Conservation (phyloP, 2,888 invertebrate genomes). For the Callyntrura sp. region DNA sequence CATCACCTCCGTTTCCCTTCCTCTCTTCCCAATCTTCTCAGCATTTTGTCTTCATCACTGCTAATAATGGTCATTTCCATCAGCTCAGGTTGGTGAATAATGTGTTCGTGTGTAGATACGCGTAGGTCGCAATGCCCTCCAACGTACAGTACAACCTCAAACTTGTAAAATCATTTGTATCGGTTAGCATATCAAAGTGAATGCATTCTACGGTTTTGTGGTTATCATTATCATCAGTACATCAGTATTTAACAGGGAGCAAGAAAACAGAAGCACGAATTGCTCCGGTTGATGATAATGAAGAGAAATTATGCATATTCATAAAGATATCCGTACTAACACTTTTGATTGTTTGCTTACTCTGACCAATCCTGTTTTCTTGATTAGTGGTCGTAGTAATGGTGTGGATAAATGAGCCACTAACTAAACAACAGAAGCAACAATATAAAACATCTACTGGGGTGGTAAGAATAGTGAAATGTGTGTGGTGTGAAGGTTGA, state of each 20-base stretch:
- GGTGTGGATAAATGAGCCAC: conserved; percentile 56
- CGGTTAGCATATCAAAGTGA: conserved; percentile 66
- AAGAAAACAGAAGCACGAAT: conserved; percentile 13
- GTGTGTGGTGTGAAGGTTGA: conserved; percentile 53
- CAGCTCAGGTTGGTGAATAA: neutral
- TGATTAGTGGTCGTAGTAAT: conserved; percentile 65
- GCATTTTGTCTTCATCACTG: neutral
- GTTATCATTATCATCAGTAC: conserved; percentile 58
- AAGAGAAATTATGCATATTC: conserved; percentile 67
- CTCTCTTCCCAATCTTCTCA: neutral
- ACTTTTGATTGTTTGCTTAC: conserved; percentile 57
- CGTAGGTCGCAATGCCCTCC: neutral
- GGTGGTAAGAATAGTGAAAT: conserved; percentile 65
- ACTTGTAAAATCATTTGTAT: conserved; percentile 58
- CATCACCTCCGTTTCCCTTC: no score
- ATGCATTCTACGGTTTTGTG: conserved; percentile 20
- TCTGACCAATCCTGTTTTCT: conserved; percentile 66
- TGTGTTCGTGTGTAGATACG: neutral
- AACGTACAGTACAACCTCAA: neutral
- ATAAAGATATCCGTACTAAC: conserved; percentile 64
- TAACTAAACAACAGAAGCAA: conserved; percentile 54
- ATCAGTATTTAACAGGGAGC: no score
- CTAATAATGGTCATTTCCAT: no score
- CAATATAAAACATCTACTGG: conserved; percentile 45
- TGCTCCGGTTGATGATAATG: conserved; percentile 59